Evolutionary conservation across 2,888 invertebrate species (phyloP), one percentile per base, ranked within the genome.

Genomic region (Oxystoma pomonae): DNA sequence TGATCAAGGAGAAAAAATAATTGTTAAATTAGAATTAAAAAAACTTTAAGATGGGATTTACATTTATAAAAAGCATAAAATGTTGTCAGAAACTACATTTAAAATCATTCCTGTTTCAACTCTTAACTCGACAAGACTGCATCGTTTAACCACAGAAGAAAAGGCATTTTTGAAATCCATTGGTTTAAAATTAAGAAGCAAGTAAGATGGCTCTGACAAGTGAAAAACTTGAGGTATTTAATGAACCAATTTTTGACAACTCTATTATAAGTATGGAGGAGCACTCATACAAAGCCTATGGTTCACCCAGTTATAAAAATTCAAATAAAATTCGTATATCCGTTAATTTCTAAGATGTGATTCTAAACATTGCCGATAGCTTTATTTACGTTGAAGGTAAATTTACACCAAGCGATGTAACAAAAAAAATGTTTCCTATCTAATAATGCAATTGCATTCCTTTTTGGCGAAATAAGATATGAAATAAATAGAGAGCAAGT

Each of bases 281-380:
- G 20, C 19, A 59, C 52, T 51, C 59, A 1, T 59, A 59, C 12
- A 59, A 52, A 59, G 19, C 58, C 22, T 58, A 58, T 17, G 62
- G 52, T 22, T 62, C 22, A 16, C 49, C 22, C 19, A n/a, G 16
- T 17, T 58, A 52, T 21, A 5, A 18, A 49, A 62, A 62, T 19
- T 62, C 50, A 20, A 57, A 51, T 21, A 20, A 64, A 20, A n/a
- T 57, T 7, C 20, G 49, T 5, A 59, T 63, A 17, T 51, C 58
- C 1, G 12, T 61, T 21, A 57, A 64, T 58, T 58, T 59, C 49
- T 61, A 63, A 63, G 63, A 66, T 19, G 19, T 65, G 1, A 66
- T 63, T 16, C 20, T 61, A 7, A 59, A 63, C 22, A 56, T 61
- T 17, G 35, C 61, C 9, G 66, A 66, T 1, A 63, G 63, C 22